Base-by-base conservation (phyloP, 2,797 vertebrate genomes). In the Pseudomugil gertrudae region DNA sequence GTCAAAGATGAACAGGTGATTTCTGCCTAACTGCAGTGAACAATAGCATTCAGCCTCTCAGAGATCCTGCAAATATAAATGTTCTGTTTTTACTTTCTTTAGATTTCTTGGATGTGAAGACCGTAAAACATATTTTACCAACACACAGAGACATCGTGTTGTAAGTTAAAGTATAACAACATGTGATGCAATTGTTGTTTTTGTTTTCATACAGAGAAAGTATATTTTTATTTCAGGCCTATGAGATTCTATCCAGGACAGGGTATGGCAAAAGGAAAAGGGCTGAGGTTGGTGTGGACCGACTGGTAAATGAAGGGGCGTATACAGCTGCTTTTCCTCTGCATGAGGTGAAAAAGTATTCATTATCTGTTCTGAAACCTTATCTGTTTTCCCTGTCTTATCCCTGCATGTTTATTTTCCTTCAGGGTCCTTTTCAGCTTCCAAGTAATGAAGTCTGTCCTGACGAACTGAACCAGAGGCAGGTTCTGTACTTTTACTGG, bases 401-500 rank as follows among this genome's bases (percentile, higher is more conserved):
- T 29, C 29, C 26, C 9, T n/a, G 13, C 3, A 17, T 36, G 11
- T 55, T 32, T 52, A 26, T 53, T 63, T 36, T 45, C 19, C 23
- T n/a, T 63, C 57, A 95, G 94, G 94, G 94, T 0, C 83, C 91
- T 1, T 94, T 92, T 69, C 72, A 94, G 76, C 84, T 88, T 17
- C 91, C 92, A 0, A 77, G 62, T 19, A 78, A 76, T 9, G 90
- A 92, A 48, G 78, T 88, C 15, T 67, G 63, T 9, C 86, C 87
- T 0, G 90, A 94, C 0, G 89, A 93, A 59, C 80, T 95, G 65
- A 95, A 94, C 83, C 92, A 92, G 75, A 86, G 92, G 58, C 94
- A 94, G 72, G 72, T 95, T 55, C 90, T 95, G 3, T 94, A 87
- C 79, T 78, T 89, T 24, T 94, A 93, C 85, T 95, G 95, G 95